Conservation (phyloP, 2,113 vertebrate genomes). For the Sphyrna mokarran region DNA sequence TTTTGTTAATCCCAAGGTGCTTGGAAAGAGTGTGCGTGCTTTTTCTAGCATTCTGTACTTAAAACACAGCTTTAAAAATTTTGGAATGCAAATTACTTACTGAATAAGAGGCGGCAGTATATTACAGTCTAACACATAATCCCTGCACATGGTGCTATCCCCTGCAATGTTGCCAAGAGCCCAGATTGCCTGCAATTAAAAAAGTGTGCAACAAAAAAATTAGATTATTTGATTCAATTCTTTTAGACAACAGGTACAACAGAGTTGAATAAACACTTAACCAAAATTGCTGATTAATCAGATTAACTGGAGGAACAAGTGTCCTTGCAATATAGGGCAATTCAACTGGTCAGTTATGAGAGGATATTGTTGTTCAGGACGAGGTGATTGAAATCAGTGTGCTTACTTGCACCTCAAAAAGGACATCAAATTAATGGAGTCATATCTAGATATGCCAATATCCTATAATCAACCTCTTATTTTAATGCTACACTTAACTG, state of each 20-base stretch:
- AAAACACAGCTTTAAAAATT: not conserved
- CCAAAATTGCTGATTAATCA: not conserved
- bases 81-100: slow-evolving; percentile 63
- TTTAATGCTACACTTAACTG: too few relatives aligned
- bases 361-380: not conserved
- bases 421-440: not conserved
- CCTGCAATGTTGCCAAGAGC: slow-evolving; percentile 97
- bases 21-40: not conserved
- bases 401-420: not conserved
- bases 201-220: not conserved
- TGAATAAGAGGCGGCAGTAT: slow-evolving; percentile 90
- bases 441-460: not conserved
- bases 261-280: not conserved
- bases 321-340: not conserved
- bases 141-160: slow-evolving; percentile 94
- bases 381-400: not conserved
- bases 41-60: not conserved
- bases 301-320: not conserved
- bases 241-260: not conserved
- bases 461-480: too few relatives aligned
- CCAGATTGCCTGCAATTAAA: slow-evolving; percentile 80
- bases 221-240: not conserved
- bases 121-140: slow-evolving; percentile 94
- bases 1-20: not conserved
- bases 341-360: not conserved